Evolutionary conservation across 2,888 invertebrate genomes (phyloP).

Genomic region (Mythimna ferrago): DNA sequence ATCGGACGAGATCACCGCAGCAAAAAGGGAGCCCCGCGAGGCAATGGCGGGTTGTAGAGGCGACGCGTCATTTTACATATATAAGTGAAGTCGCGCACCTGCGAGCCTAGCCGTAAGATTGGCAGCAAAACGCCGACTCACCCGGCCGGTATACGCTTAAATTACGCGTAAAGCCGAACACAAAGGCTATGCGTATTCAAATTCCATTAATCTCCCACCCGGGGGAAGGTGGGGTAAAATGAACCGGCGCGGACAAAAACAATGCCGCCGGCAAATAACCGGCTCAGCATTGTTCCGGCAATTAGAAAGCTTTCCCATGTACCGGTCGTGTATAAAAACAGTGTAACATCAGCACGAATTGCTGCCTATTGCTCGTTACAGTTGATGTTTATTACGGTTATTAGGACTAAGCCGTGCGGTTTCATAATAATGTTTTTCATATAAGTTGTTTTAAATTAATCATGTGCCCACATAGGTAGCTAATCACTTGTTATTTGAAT

Average conservation of each 20-base stretch:
- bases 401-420: slow-evolving; percentile 88
- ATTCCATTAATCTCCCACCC: slow-evolving; percentile 90
- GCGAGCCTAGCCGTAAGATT: slow-evolving; percentile 82
- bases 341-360: slow-evolving; percentile 90
- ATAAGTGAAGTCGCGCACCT: slow-evolving; percentile 78
- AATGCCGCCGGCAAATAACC: slow-evolving; percentile 91
- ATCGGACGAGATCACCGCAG: too few species aligned
- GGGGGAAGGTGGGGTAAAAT: slow-evolving; percentile 89
- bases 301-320: slow-evolving; percentile 91
- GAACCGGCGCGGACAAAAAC: slow-evolving; percentile 90
- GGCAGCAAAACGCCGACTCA: slow-evolving; percentile 86
- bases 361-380: slow-evolving; percentile 90
- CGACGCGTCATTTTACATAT: slow-evolving; percentile 76
- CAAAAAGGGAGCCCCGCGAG: slow-evolving; percentile 43
- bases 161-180: slow-evolving; percentile 90
- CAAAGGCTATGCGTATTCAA: slow-evolving; percentile 91
- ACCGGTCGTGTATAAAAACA: slow-evolving; percentile 90
- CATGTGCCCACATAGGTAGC: slow-evolving; percentile 63
- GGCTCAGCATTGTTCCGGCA: slow-evolving; percentile 91
- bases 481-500: slow-evolving; percentile 47
- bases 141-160: slow-evolving; percentile 87
- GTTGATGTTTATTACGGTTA: slow-evolving; percentile 90
- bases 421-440: slow-evolving; percentile 85
- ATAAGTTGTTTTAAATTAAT: slow-evolving; percentile 83
- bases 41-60: slow-evolving; percentile 42